A percentile compares a stretch with the other conserved stretches of the same genome.
These are phyloP conservation scores for Perognathus longimembris DNA, from an alignment of 2,113 vertebrate genomes.

Conservation along the genomic window DNA sequence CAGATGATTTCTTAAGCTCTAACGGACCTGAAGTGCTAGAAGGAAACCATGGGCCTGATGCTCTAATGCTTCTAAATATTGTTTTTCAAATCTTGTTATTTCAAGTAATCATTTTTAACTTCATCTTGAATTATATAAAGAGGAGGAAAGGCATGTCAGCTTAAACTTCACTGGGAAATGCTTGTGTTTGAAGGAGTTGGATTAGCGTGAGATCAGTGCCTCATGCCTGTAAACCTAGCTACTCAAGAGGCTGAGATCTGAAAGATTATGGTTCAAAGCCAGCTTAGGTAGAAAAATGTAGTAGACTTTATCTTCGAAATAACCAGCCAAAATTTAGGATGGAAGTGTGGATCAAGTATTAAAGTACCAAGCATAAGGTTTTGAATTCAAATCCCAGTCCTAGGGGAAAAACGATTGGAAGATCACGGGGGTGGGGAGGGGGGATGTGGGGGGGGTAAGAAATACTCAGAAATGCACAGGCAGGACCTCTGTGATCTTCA, in stretches of 20 bases:
- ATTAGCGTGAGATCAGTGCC: background rate
- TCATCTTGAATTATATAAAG: background rate
- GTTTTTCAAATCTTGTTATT: background rate
- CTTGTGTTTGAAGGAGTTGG: background rate
- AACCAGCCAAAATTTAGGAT: no score
- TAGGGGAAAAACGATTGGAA: no score
- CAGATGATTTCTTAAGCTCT: slow-evolving; percentile 32
- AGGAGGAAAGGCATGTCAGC: background rate
- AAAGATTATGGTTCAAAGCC: no score
- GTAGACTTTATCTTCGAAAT: no score
- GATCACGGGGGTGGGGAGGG: no score
- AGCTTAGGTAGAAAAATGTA: no score
- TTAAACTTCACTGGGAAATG: background rate
- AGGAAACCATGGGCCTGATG: slow-evolving; percentile 26
- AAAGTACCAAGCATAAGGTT: no score
- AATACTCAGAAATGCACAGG: background rate
- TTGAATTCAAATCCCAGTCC: no score
- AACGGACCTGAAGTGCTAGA: slow-evolving; percentile 52
- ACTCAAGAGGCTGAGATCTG: no score
- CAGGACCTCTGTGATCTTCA: accelerated
- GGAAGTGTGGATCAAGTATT: no score
- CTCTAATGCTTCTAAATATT: slow-evolving; percentile 49
- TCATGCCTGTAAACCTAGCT: no score
- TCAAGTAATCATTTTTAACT: background rate
- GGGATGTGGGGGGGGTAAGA: no score